Base-by-base conservation (phyloP, 1,140 invertebrate genomes). In the Pantala flavescens region DNA sequence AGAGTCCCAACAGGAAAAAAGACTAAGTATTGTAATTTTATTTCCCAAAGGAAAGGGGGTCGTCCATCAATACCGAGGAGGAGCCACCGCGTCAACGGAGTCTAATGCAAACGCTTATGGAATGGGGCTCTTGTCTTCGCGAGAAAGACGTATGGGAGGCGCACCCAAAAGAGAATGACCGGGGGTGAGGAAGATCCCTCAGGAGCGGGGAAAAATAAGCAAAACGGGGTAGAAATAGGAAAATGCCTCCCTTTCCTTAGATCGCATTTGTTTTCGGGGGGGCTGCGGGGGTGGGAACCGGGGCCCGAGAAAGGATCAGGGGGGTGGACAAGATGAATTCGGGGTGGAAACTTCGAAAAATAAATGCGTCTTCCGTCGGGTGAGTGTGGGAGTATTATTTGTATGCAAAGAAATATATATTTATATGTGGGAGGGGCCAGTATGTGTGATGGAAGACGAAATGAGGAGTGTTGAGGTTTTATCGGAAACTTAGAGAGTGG, bases 261-360 rank as follows among this genome's bases (percentile, higher is more conserved):
- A 63, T 63, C 49, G 49, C 49, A 63, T 63, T 63, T 63, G 49
- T 63, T 63, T 63, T 63, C 49, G n/a, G 49, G 12, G 49, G 49
- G 49, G 12, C 12, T 63, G 3, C 12, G 2, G 43, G 49, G 49
- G 49, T 63, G 49, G 49, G 49, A 14, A 7, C 12, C 3, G n/a
- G 49, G n/a, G 16, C 3, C 3, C 49, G n/a, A 12, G 49, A 63
- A 12, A 12, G 49, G 3, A 12, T 19, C 5, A 12, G 1, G 49
- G 12, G 49, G 49, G 49, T 63, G 49, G 49, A 63, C 49, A 63
- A 63, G 49, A 63, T 63, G 49, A 63, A 63, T 63, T 63, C 49
- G 49, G 49, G 49, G 49, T 63, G 14, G 49, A 63, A 63, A 63
- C 49, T 63, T 63, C 49, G 49, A 63, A 63, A 63, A 63, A 63